Evolutionary conservation across 2,113 vertebrate genomes (phyloP), one percentile per base, ranked within the genome.

Genomic region (Urocynchramus pylzowi): DNA sequence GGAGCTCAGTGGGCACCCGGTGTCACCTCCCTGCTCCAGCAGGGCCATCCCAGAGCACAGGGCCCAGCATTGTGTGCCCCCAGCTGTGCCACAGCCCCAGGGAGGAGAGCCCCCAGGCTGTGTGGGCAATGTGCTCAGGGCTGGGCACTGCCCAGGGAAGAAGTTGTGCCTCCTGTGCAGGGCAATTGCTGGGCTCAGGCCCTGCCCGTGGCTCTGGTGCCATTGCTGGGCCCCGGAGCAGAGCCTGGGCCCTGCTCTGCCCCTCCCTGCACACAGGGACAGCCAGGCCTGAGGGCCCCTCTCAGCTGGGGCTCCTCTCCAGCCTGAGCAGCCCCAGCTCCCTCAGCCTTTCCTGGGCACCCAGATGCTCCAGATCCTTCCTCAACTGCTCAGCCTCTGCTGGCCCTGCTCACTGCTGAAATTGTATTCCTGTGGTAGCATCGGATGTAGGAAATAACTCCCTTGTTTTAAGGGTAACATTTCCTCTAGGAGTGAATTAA

Each of bases 1-100:
- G 24, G 65, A n/a, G 49, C 75, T 0, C 2, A 21, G 56, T 0
- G 49, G 56, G 56, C 24, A 24, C 1, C 39, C 5, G 80, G 30
- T 82, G 44, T 1, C 53, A 2, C 4, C 53, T 69, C 64, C 17
- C 3, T 41, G 64, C 52, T 27, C 14, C 64, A 82, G 78, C 79
- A 59, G 78, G 79, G 79, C 79, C 79, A 82, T 41, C 4, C 3
- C 79, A 49, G 53, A 82, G 79, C 53, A 0, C 65, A 69, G 79
- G 78, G 65, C 79, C 50, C 79, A 82, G 79, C 35, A 28, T 0
- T 39, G 64, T 77, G 57, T 37, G 56, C 73, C 13, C 20, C 6
- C 20, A 76, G 73, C 73, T 75, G 16, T 68, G 63, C 39, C 61
- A 42, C 21, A n/a, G n/a, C n/a, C n/a, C n/a, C n/a, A n/a, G n/a